A percentile compares a stretch with the other conserved stretches of the same genome.
phyloP scores from a whole-genome alignment of 2,888 invertebrate species.

The Aquatica leii region DNA sequence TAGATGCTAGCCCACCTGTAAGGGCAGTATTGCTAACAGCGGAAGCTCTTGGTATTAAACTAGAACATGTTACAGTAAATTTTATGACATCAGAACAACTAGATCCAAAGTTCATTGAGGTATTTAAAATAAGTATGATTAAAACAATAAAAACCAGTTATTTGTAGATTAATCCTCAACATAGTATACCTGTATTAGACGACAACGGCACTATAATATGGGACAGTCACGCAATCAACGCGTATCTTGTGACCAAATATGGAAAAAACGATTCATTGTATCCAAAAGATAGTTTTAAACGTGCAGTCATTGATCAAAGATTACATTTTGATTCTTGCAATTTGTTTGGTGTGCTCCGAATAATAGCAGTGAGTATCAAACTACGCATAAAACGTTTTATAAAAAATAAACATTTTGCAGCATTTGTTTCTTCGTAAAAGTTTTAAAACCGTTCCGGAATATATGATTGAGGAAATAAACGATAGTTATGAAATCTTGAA shows the following conservation, averaged over 20 bases:
- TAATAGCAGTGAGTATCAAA: slow-evolving; percentile 58
- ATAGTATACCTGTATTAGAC: slow-evolving; percentile 69
- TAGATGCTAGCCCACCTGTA: slow-evolving; percentile 24
- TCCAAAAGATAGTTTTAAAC: slow-evolving; percentile 63
- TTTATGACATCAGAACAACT: background rate
- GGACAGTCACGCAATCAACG: slow-evolving; percentile 63
- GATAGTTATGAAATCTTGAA: slow-evolving; percentile 63
- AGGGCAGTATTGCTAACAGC: slow-evolving; percentile 24
- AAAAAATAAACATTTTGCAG: slow-evolving; percentile 52
- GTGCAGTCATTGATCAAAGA: slow-evolving; percentile 65
- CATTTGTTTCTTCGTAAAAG: background rate
- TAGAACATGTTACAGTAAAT: slow-evolving; percentile 44
- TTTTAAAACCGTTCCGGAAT: background rate
- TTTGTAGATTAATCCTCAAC: slow-evolving; percentile 68
- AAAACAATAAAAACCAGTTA: background rate
- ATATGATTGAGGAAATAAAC: background rate
- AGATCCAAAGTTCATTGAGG: background rate
- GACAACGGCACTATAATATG: slow-evolving; percentile 63
- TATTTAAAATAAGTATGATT: background rate
- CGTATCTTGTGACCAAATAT: slow-evolving; percentile 65
- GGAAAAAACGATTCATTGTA: slow-evolving; percentile 64
- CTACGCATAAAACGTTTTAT: background rate
- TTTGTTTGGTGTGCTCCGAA: slow-evolving; percentile 61
- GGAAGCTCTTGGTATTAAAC: slow-evolving; percentile 14
- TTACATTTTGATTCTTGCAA: slow-evolving; percentile 65